These are phyloP conservation scores for Brachionus manjavacas DNA, from an alignment of 1,140 invertebrate genomes.

Conservation along the genomic window DNA sequence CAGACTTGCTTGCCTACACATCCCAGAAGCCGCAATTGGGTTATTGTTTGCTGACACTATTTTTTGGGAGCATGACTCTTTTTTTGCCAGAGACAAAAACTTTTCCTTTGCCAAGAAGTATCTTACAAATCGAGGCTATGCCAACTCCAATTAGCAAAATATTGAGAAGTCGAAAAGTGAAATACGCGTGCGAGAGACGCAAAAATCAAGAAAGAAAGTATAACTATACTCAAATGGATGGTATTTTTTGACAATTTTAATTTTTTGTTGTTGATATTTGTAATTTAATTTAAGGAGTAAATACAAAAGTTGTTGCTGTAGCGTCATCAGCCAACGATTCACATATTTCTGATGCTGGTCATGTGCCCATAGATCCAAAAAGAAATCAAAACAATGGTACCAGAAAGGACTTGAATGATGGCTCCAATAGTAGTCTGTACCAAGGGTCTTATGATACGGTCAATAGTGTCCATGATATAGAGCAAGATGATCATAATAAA, in stretches of 20 bases:
- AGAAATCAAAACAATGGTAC: background rate
- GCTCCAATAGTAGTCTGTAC: background rate
- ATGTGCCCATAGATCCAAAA: background rate
- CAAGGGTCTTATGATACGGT: conserved; percentile 27
- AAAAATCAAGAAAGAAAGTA: background rate
- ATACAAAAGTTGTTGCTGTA: background rate
- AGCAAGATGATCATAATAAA: conserved; percentile 18
- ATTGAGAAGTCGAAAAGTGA: conserved; percentile 18
- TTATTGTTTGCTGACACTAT: conserved; percentile 11
- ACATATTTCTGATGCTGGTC: background rate
- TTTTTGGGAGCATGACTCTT: conserved; percentile 22
- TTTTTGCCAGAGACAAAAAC: conserved; percentile 41
- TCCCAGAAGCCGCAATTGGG: background rate
- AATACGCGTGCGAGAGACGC: conserved; percentile 25
- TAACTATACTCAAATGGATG: background rate
- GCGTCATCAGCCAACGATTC: background rate
- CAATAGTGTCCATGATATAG: conserved; percentile 35
- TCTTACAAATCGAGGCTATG: conserved; percentile 41
- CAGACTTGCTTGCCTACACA: background rate
- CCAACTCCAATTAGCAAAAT: conserved; percentile 38
- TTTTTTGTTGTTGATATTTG: background rate
- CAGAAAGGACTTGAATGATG: background rate
- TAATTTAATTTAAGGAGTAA: background rate
- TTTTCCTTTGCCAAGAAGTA: conserved; percentile 39
- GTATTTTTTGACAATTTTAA: background rate